Percentiles rank a stretch among this genome's conserved stretches.
Conservation (phyloP, 2,113 vertebrate genomes). For the Mirza zaza region DNA sequence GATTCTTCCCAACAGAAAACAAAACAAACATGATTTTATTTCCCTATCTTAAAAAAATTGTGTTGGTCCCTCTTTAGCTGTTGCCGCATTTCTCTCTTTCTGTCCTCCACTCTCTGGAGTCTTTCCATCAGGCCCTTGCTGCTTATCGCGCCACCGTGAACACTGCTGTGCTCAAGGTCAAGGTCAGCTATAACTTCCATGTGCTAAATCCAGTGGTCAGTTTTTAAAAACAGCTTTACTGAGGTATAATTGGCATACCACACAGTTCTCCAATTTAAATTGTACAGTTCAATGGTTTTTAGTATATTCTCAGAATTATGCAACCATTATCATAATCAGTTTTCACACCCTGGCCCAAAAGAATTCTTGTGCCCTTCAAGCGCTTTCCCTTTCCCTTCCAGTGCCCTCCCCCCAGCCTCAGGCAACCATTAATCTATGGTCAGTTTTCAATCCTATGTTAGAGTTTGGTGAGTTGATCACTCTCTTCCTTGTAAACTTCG, state of each 20-base stretch:
- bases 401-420: neutral
- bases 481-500: neutral
- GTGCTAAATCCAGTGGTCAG: neutral
- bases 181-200: neutral
- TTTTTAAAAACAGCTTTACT: neutral
- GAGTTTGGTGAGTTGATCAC: neutral
- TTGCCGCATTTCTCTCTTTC: no score
- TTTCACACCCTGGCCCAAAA: neutral
- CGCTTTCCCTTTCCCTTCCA: neutral
- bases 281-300: neutral
- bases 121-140: neutral
- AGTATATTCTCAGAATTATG: neutral
- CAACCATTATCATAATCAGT: neutral
- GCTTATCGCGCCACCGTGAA: accelerated
- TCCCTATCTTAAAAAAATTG: neutral
- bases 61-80: no score
- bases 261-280: accelerated
- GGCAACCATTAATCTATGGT: neutral
- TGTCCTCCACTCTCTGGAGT: neutral
- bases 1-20: neutral
- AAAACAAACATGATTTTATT: accelerated
- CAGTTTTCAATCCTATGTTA: neutral
- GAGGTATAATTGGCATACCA: neutral
- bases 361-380: neutral
- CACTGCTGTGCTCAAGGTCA: neutral